Base-by-base conservation (phyloP, 2,888 invertebrate species). In the Mimumesa dahlbomi region DNA sequence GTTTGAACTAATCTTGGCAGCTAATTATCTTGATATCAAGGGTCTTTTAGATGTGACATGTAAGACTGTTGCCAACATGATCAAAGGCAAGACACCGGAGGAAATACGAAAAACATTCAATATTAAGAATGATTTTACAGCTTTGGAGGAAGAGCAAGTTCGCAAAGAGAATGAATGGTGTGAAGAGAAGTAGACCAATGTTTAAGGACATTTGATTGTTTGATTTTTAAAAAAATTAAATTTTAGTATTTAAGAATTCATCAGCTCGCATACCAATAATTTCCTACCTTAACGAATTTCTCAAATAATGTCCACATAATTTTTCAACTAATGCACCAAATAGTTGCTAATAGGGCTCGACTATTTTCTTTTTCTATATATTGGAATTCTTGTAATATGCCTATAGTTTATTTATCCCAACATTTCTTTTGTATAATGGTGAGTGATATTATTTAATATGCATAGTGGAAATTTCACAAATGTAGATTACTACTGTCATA, bases 51-150 rank as follows among this genome's bases (percentile, higher is more conserved):
- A 99, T 90, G 98, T 99, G 0, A 98, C 98, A 0, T 99, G 99
- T 91, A 99, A 99, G 91, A 97, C 98, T 0, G 98, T 98, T 49
- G 98, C 98, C 4, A 98, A 98, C 88, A 98, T 98, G 98, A 98
- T 98, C 83, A 98, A 98, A 89, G 98, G 98, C 11, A 98, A 98
- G 88, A 97, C 97, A n/a, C 97, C 98, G 0, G 98, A 98, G 85
- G 98, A 98, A 89, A 98, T 98, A 72, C 94, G 98, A 7, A 98
- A 97, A 89, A 98, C 97, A 0, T 98, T 98, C 89, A 98, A 98
- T 88, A 98, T 98, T 72, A 97, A 98, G 90, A 98, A 98, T 90
- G 98, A 98, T 89, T 98, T 98, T 82, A 95, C 96, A 5, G 96
- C 98, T 1, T 95, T 96, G 34, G 99, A 99, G 89, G 99, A 99